A percentile compares a stretch with the other conserved stretches of the same genome.
Evolutionary conservation across 2,888 invertebrate genomes (phyloP).

Genomic region (Conistra vaccinii): DNA sequence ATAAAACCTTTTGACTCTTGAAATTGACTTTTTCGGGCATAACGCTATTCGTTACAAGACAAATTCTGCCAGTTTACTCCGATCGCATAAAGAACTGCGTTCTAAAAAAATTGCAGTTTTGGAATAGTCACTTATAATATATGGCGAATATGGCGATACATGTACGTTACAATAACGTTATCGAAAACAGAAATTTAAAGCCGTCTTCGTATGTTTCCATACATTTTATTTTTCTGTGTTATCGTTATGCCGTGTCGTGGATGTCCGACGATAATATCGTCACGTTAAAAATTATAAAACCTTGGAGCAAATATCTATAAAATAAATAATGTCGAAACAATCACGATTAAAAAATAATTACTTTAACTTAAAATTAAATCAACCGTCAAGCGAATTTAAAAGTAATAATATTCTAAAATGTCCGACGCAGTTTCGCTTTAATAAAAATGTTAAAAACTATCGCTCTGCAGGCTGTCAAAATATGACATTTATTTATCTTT

Average conservation of each 20-base stretch:
- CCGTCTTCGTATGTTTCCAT: too few relatives aligned
- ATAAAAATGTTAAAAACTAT: slow-evolving; percentile 10
- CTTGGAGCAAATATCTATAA: slow-evolving; percentile 9
- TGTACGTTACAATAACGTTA: too few relatives aligned
- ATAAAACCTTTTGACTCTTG: too few relatives aligned
- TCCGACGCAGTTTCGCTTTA: slow-evolving; percentile 57
- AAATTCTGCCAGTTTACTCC: too few relatives aligned
- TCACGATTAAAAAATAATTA: background rate
- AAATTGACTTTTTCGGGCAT: too few relatives aligned
- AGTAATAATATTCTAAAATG: slow-evolving; percentile 7
- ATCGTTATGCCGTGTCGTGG: too few relatives aligned
- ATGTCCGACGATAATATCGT: background rate
- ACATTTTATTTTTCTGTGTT: background rate
- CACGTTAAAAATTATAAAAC: background rate
- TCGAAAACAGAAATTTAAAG: too few relatives aligned
- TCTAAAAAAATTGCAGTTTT: too few relatives aligned
- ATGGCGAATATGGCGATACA: too few relatives aligned
- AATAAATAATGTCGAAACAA: slow-evolving; percentile 11
- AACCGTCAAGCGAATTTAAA: background rate
- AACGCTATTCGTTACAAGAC: too few relatives aligned
- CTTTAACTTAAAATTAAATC: background rate
- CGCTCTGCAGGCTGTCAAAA: slow-evolving; percentile 36
- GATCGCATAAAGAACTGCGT: too few relatives aligned
- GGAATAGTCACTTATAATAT: too few relatives aligned
- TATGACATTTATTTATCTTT: background rate